These are phyloP conservation scores for Trematomus bernacchii DNA, from an alignment of 2,797 vertebrate species.

Conservation along the genomic window DNA sequence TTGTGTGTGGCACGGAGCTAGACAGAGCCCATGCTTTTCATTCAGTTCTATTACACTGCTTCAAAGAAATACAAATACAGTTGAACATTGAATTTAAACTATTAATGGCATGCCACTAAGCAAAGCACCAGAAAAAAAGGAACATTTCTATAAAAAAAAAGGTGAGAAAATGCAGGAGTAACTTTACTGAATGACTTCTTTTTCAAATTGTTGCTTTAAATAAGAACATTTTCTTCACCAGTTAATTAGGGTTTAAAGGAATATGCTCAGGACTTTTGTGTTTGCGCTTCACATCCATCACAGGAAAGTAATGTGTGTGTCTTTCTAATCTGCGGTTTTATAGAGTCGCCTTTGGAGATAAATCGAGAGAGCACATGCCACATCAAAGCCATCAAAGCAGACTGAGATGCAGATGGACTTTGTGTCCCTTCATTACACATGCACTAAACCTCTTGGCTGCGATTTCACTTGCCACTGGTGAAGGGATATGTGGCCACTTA, in stretches of 20 bases:
- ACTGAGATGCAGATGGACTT: slow-evolving; percentile 81
- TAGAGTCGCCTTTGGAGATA: slow-evolving; percentile 60
- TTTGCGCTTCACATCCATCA: slow-evolving; percentile 15
- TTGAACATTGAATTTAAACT: not conserved
- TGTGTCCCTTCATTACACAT: slow-evolving; percentile 80
- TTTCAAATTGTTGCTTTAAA: slow-evolving; percentile 1
- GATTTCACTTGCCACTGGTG: slow-evolving; percentile 72
- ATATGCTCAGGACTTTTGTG: slow-evolving; percentile 5
- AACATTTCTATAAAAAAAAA: slow-evolving; percentile 3
- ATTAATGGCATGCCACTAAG: not conserved
- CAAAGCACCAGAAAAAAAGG: not conserved
- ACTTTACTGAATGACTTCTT: not conserved
- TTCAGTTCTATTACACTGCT: not conserved
- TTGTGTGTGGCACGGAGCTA: not conserved
- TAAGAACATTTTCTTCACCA: not conserved
- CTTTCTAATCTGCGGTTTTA: slow-evolving; percentile 60
- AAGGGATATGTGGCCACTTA: slow-evolving; percentile 72
- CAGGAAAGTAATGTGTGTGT: slow-evolving; percentile 49
- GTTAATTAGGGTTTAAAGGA: slow-evolving; percentile 33
- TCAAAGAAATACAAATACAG: not conserved
- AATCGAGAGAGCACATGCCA: slow-evolving; percentile 62
- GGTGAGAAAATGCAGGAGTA: not conserved
- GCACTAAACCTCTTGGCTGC: slow-evolving; percentile 75
- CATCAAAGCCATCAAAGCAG: slow-evolving; percentile 75
- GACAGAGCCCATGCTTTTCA: not conserved